Evolutionary conservation across 2,113 vertebrate species (phyloP).

Genomic region (Peromyscus leucopus): DNA sequence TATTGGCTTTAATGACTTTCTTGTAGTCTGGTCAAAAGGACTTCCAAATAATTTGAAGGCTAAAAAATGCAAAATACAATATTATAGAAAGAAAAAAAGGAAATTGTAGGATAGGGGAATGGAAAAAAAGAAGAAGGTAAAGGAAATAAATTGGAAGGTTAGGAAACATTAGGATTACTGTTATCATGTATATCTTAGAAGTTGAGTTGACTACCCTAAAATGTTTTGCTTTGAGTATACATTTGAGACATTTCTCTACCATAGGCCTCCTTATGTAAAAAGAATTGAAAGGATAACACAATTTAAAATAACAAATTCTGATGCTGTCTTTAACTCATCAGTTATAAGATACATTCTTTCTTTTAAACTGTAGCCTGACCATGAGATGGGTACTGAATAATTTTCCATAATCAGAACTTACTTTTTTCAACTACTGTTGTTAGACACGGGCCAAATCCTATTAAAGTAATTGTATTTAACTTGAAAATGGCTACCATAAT

Average conservation of each 20-base stretch:
- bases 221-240: background rate
- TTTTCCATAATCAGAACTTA: background rate
- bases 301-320: background rate
- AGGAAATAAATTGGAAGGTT: no score
- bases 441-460: background rate
- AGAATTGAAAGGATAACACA: background rate
- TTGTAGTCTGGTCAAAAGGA: background rate
- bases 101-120: fast-evolving
- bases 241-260: background rate
- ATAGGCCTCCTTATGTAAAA: background rate
- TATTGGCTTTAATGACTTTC: background rate
- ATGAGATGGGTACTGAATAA: background rate
- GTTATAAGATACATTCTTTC: background rate
- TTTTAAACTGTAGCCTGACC: background rate
- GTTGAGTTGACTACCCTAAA: background rate
- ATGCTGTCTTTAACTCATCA: background rate
- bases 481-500: background rate
- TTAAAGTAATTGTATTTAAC: background rate
- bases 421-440: background rate
- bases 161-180: fast-evolving
- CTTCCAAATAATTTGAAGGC: background rate
- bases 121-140: no score
- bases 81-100: background rate
- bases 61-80: background rate
- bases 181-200: background rate